phyloP scores from a whole-genome alignment of 2,888 invertebrate genomes.

The Ditula angustiorana region DNA sequence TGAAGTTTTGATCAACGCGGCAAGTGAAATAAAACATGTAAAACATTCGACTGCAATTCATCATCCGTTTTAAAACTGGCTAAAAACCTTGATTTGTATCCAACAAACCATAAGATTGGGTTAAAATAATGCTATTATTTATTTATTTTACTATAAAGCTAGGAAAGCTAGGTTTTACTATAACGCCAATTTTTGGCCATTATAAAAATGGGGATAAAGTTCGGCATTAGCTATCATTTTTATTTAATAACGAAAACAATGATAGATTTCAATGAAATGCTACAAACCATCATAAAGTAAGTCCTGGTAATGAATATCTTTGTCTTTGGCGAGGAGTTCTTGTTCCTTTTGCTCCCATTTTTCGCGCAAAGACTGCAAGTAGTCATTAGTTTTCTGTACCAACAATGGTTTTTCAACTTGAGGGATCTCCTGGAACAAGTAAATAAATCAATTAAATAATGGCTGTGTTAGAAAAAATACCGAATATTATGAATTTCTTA shows the following conservation, averaged over 20 bases:
- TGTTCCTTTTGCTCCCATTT: constrained; percentile 96
- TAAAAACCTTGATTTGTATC: no score
- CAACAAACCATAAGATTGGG: no score
- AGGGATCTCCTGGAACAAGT: constrained; percentile 28
- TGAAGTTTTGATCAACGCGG: neutral
- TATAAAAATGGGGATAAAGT: no score
- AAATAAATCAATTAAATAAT: neutral
- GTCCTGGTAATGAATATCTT: constrained; percentile 95
- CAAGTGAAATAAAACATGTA: neutral
- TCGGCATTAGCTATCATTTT: no score
- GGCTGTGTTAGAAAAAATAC: no score
- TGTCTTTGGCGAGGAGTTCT: constrained; percentile 88
- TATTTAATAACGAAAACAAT: no score
- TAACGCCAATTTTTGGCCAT: no score
- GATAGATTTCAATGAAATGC: constrained; percentile 8
- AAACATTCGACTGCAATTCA: no score
- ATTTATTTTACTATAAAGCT: no score
- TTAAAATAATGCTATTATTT: no score
- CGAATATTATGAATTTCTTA: no score
- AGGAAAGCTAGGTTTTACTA: no score
- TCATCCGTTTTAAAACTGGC: neutral
- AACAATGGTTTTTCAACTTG: constrained; percentile 87
- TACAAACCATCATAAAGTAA: constrained; percentile 92
- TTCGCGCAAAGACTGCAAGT: constrained; percentile 88
- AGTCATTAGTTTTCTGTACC: constrained; percentile 77